Conservation (phyloP, 2,797 vertebrate genomes). For the Cynopterus sphinx region DNA sequence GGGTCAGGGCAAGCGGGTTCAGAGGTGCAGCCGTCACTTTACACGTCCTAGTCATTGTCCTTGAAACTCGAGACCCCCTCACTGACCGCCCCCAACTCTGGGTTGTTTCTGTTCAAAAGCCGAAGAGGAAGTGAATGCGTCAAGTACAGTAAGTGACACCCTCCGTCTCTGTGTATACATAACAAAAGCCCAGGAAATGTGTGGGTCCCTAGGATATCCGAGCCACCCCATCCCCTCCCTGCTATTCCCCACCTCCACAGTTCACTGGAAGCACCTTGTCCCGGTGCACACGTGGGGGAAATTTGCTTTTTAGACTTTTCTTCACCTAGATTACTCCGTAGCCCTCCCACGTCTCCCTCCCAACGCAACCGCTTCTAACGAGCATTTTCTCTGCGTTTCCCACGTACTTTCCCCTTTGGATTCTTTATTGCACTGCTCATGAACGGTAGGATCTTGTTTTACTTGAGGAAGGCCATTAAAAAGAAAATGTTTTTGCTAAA, state of each 20-base stretch:
- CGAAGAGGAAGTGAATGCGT: constrained; percentile 66
- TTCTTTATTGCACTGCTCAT: not conserved
- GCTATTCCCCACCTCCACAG: not conserved
- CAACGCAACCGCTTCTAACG: not conserved
- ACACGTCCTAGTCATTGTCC: not conserved
- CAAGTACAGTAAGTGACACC: constrained; percentile 69
- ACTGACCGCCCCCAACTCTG: not conserved
- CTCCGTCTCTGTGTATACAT: constrained; percentile 59
- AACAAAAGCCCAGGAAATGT: constrained; percentile 79
- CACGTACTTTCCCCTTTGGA: not conserved
- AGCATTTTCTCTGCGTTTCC: not conserved
- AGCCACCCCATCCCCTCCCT: not conserved
- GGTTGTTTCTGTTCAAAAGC: not conserved
- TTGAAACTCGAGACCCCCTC: constrained; percentile 48
- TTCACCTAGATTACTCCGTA: not conserved
- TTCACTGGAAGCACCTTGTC: not conserved
- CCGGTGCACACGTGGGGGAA: not conserved
- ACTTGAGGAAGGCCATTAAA: not conserved
- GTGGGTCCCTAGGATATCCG: not conserved
- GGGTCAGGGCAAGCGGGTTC: not conserved
- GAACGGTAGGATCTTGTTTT: not conserved
- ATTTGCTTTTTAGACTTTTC: not conserved
- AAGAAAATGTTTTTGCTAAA: not conserved
- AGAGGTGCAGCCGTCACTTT: not conserved
- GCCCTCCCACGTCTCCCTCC: not conserved